Evolutionary conservation across 2,797 vertebrate genomes (phyloP).

Genomic region (Corythornis leucogaster): DNA sequence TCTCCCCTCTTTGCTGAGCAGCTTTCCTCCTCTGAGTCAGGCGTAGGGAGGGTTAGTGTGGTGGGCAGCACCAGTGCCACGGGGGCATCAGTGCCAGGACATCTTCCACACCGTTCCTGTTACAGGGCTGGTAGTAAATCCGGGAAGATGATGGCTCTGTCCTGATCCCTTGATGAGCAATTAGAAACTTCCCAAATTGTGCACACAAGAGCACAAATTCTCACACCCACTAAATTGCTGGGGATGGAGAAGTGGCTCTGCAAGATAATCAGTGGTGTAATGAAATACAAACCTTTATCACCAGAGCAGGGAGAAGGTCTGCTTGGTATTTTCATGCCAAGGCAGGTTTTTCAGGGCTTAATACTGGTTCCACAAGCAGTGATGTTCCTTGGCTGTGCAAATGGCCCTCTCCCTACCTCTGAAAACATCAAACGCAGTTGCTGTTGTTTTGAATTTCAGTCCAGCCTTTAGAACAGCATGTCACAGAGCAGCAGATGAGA

Average conservation of each 20-base stretch:
- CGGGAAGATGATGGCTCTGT: neutral
- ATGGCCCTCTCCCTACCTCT: neutral
- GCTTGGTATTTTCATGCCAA: neutral
- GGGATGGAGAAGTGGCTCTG: neutral
- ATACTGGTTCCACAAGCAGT: neutral
- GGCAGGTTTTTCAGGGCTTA: neutral
- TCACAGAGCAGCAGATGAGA: neutral
- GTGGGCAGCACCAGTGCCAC: neutral
- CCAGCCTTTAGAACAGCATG: neutral
- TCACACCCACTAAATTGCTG: neutral
- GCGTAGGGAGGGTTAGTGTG: rapidly evolving
- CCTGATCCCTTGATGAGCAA: neutral
- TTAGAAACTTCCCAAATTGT: neutral
- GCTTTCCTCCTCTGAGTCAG: neutral
- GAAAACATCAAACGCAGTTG: neutral
- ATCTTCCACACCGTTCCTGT: neutral
- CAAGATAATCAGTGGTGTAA: neutral
- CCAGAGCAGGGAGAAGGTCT: neutral
- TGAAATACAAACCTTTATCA: neutral
- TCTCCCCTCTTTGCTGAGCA: neutral
- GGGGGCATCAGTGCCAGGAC: neutral
- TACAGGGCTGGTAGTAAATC: neutral
- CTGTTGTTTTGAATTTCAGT: neutral
- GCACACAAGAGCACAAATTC: neutral
- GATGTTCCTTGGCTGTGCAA: neutral